phyloP scores from a whole-genome alignment of 2,113 vertebrate genomes.

The Clupea harengus region DNA sequence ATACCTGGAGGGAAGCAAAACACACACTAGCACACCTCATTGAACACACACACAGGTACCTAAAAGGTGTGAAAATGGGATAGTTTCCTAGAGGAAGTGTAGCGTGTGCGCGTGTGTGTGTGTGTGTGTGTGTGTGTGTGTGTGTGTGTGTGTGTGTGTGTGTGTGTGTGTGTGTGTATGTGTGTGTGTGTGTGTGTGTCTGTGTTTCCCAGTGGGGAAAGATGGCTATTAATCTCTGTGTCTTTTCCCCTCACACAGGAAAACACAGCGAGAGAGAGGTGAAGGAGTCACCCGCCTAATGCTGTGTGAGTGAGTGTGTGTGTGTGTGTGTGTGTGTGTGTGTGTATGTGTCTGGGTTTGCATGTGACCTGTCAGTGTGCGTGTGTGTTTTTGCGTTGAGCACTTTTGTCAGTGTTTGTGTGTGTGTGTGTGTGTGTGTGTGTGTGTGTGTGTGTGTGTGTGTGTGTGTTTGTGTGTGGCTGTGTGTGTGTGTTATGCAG shows the following conservation, averaged over 20 bases:
- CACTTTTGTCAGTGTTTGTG: background rate
- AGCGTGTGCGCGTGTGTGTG: background rate
- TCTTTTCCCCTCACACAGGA: constrained; percentile 50
- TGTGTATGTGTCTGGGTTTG: background rate
- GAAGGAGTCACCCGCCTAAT: constrained; percentile 60
- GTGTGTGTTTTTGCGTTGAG: background rate
- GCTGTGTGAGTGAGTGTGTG: constrained; percentile 30
- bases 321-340: background rate
- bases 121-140: background rate
- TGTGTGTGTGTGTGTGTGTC: too few species aligned
- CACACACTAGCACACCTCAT: constrained; percentile 21
- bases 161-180: constrained; percentile 24
- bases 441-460: background rate
- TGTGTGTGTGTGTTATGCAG: background rate
- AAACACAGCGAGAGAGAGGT: constrained; percentile 45
- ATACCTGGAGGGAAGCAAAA: background rate
- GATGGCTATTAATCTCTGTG: constrained; percentile 64
- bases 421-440: background rate
- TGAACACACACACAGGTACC: constrained; percentile 28
- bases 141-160: constrained; percentile 14
- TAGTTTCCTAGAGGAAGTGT: background rate
- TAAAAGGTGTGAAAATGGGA: constrained; percentile 29
- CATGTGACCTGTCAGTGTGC: background rate
- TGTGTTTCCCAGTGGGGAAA: constrained; percentile 36
- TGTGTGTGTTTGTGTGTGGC: background rate